Evolutionary conservation across 2,888 invertebrate species (phyloP), one percentile per base, ranked within the genome.

Genomic region (Beris morrisii): DNA sequence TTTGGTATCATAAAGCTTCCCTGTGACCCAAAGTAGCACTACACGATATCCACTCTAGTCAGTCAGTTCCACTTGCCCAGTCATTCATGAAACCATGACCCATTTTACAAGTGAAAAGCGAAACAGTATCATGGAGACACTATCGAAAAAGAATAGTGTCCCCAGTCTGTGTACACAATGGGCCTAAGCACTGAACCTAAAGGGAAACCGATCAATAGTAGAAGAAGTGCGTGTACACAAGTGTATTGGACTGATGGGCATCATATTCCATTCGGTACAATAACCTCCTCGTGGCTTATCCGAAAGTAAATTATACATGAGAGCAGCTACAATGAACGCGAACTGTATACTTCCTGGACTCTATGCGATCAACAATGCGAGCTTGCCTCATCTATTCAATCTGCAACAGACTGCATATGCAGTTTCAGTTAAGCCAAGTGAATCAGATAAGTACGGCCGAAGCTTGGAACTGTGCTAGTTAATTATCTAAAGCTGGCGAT

Each of bases 271-370:
- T 64, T 57, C 50, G 43, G 67, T 56, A 45, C 67, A 67, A 57
- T 56, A 67, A 67, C 67, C 67, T 67, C 38, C 64, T 57, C 43
- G 57, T 58, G 4, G 45, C 28, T 12, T 58, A 58, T 58, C 57
- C 46, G 57, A 38, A 13, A 58, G 57, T 58, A 30, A 44, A 44
- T 45, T 45, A 6, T 58, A 45, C 57, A 58, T n/a, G n/a, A 31
- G 5, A 30, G 28, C 28, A 7, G 11, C 15, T 38, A 61, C 66
- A 63, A 63, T 56, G 45, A 55, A 48, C 28, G 56, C 56, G 63
- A 63, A 67, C 63, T 67, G 38, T 56, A 67, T 56, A 67, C 55
- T 66, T 66, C 66, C 61, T 61, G 63, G 38, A 52, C 63, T 31
- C 32, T 50, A 61, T 43, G 63, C 63, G 50, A 31, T 63, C 63